These are phyloP conservation scores for Pogoniulus pusillus DNA, from an alignment of 2,797 vertebrate genomes.

Conservation along the genomic window DNA sequence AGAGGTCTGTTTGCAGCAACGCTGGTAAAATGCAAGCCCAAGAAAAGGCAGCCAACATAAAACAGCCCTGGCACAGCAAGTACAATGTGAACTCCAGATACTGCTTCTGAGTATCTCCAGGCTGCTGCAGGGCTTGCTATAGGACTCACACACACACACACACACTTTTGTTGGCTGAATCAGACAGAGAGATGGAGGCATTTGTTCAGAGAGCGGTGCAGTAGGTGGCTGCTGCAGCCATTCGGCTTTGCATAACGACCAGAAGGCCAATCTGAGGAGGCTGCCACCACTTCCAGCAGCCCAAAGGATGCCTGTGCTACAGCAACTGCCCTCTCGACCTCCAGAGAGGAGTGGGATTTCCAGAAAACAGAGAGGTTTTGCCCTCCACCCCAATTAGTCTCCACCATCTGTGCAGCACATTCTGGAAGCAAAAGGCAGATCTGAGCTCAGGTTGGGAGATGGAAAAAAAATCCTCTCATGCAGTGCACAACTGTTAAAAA, in stretches of 20 bases:
- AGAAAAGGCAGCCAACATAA: not conserved
- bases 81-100: not conserved
- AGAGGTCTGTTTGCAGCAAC: not conserved
- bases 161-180: not conserved
- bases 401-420: not conserved
- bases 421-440: not conserved
- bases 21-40: not conserved
- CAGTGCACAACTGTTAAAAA: not conserved
- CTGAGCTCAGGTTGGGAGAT: not conserved
- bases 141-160: not conserved
- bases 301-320: not conserved
- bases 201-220: not conserved
- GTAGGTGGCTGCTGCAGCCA: not conserved
- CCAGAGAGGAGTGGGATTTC: not conserved
- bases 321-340: not conserved
- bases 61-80: not conserved
- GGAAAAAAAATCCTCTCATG: not conserved
- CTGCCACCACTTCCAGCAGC: not conserved
- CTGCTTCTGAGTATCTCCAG: not conserved
- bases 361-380: not conserved
- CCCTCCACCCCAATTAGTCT: slow-evolving; percentile 25
- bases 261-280: not conserved
- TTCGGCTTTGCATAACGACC: not conserved
- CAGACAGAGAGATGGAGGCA: not conserved
- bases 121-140: not conserved